A percentile compares a stretch with the other conserved stretches of the same genome.
Conservation (phyloP, 1,140 invertebrate species). For the Argopecten irradians region DNA sequence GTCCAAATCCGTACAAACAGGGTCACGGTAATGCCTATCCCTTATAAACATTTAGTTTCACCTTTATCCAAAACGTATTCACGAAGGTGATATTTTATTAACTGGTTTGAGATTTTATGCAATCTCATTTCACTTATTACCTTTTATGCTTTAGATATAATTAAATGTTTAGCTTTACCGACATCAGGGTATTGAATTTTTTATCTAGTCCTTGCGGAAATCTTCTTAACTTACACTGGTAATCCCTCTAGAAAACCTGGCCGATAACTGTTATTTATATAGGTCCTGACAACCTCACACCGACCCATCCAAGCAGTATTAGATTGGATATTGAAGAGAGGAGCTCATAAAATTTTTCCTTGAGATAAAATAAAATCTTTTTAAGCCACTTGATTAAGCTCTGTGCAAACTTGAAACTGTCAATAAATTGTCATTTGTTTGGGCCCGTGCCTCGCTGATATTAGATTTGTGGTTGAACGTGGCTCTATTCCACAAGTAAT, state of each 20-base stretch:
- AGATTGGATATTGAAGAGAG: neutral
- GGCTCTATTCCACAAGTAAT: neutral
- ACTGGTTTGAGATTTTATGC: neutral
- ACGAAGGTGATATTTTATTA: neutral
- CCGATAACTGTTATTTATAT: neutral
- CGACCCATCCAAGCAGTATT: neutral
- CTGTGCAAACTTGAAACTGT: slow-evolving; percentile 16
- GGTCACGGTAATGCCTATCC: neutral
- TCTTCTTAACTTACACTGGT: neutral
- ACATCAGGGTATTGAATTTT: neutral
- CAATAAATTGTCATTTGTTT: slow-evolving; percentile 14
- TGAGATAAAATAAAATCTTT: slow-evolving; percentile 11
- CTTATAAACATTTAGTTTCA: neutral
- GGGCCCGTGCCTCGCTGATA: neutral
- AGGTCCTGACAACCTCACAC: neutral
- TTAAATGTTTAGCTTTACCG: neutral
- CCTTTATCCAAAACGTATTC: neutral
- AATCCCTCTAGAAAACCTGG: neutral
- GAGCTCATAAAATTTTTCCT: neutral
- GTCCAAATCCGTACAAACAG: neutral
- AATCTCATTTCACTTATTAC: neutral
- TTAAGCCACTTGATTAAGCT: slow-evolving; percentile 17
- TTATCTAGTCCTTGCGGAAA: neutral
- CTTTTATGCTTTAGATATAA: slow-evolving; percentile 23
- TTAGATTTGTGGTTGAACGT: neutral